phyloP scores from a whole-genome alignment of 2,888 invertebrate genomes.

The Dryobotodes eremita region DNA sequence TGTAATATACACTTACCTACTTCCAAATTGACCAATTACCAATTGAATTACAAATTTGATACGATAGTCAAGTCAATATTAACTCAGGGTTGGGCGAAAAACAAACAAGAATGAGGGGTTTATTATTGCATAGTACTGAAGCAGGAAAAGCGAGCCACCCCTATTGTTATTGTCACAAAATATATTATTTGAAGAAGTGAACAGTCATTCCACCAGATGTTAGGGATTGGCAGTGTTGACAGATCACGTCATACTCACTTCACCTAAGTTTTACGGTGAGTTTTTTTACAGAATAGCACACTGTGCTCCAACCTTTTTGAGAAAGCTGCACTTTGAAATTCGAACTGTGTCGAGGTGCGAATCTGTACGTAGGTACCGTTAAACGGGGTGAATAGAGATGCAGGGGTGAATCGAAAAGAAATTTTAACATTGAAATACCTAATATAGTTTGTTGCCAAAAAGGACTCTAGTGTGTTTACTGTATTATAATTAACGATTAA shows the following conservation, averaged over 20 bases:
- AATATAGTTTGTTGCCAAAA: too few species aligned
- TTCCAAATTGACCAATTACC: slow-evolving; percentile 26
- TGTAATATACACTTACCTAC: slow-evolving; percentile 8
- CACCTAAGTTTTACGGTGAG: too few species aligned
- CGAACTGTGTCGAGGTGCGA: not conserved
- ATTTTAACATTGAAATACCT: too few species aligned
- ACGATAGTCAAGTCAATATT: slow-evolving; percentile 40
- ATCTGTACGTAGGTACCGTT: too few species aligned
- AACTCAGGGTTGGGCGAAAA: slow-evolving; percentile 45
- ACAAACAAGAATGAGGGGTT: slow-evolving; percentile 36
- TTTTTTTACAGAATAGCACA: not conserved
- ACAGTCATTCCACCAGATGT: too few species aligned
- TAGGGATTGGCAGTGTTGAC: too few species aligned
- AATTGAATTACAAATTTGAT: slow-evolving; percentile 44
- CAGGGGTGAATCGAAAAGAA: too few species aligned
- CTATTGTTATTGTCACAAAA: slow-evolving; percentile 2
- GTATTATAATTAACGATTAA: too few species aligned
- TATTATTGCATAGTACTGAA: slow-evolving; percentile 42
- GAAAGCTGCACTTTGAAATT: not conserved
- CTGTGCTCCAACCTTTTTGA: slow-evolving; percentile 2
- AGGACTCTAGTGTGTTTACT: too few species aligned
- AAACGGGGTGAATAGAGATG: too few species aligned
- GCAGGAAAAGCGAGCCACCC: slow-evolving; percentile 8
- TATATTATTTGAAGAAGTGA: slow-evolving; percentile 2
- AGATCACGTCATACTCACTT: too few species aligned